phyloP scores from a whole-genome alignment of 2,888 invertebrate genomes.

The Dichetophora obliterata region DNA sequence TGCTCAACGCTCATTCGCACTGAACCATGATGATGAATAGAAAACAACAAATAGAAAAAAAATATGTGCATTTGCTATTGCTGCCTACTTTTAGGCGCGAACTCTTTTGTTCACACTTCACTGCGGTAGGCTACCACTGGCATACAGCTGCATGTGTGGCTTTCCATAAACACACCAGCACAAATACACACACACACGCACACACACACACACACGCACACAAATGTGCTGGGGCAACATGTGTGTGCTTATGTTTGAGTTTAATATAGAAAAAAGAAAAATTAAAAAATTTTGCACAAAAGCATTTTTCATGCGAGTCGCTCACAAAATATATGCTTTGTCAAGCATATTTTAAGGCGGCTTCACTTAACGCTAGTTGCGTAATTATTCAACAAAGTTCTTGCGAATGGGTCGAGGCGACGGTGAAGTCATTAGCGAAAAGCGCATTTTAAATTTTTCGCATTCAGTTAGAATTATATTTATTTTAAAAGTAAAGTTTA shows the following conservation, averaged over 20 bases:
- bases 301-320: conserved; percentile 28
- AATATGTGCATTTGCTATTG: not conserved
- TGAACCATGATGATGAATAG: not conserved
- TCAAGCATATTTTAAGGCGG: conserved; percentile 12
- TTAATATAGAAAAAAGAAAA: not conserved
- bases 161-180: not conserved
- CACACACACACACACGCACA: too few relatives aligned
- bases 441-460: too few relatives aligned
- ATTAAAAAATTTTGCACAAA: conserved; percentile 19
- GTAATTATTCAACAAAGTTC: conserved; percentile 22
- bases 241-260: conserved; percentile 18
- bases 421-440: not conserved
- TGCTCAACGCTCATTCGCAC: conserved; percentile 14
- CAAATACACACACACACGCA: too few relatives aligned
- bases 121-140: conserved; percentile 14
- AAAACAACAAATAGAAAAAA: not conserved
- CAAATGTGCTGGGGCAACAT: too few relatives aligned
- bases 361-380: conserved; percentile 14
- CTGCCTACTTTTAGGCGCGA: conserved; percentile 32
- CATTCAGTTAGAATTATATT: not conserved
- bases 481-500: too few relatives aligned
- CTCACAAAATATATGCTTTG: conserved; percentile 22
- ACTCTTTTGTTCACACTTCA: conserved; percentile 34
- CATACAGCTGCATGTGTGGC: not conserved
- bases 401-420: not conserved